phyloP scores from a whole-genome alignment of 2,888 invertebrate genomes.

The Globia sparganii region DNA sequence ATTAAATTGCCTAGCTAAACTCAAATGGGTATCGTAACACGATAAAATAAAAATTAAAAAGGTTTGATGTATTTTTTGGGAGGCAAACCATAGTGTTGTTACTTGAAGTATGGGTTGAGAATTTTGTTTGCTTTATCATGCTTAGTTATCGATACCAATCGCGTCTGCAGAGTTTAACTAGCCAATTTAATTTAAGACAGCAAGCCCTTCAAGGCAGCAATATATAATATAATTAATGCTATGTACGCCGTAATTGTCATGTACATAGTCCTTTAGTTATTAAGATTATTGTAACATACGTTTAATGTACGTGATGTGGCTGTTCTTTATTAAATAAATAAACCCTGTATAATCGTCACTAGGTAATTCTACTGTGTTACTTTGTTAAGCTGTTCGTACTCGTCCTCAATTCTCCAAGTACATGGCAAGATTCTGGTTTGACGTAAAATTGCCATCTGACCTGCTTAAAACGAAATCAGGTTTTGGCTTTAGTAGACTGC shows the following conservation, averaged over 20 bases:
- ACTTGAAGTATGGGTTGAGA: neutral
- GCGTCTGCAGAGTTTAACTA: neutral
- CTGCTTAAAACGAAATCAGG: slow-evolving; percentile 35
- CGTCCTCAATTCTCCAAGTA: neutral
- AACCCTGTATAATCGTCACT: neutral
- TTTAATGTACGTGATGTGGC: no score
- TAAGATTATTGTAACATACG: no score
- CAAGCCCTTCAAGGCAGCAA: no score
- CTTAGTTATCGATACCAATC: neutral
- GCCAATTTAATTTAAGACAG: neutral
- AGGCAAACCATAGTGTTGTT: neutral
- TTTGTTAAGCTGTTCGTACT: neutral
- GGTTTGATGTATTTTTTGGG: neutral
- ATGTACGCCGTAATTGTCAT: no score
- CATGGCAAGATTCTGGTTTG: neutral
- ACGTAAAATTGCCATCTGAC: slow-evolving; percentile 6
- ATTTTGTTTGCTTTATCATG: neutral
- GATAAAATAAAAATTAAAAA: neutral
- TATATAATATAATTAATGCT: no score
- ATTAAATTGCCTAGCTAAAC: neutral
- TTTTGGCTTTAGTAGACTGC: slow-evolving; percentile 16
- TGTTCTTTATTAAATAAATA: no score
- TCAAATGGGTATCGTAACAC: neutral
- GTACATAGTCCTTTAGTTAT: no score
- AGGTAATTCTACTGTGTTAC: neutral